Evolutionary conservation across 2,797 vertebrate genomes (phyloP).

Genomic region (Pachyuromys duprasi): DNA sequence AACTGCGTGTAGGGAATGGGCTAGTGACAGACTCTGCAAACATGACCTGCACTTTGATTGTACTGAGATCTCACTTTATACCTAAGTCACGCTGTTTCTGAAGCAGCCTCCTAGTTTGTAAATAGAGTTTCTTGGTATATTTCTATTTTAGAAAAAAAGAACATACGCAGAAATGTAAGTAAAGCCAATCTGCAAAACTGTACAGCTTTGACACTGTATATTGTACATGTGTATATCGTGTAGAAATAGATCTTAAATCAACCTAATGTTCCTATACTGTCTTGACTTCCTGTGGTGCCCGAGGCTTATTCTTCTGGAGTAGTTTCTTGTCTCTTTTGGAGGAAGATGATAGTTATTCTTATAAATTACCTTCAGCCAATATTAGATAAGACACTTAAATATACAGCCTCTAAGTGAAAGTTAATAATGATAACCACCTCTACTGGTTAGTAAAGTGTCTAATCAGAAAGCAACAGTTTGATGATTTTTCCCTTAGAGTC

Average conservation of each 20-base stretch:
- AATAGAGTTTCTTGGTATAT: slow-evolving; percentile 82
- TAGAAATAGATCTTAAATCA: slow-evolving; percentile 84
- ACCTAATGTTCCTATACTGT: slow-evolving; percentile 76
- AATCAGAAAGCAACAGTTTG: slow-evolving; percentile 63
- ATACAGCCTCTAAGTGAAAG: slow-evolving; percentile 51
- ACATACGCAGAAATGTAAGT: slow-evolving; percentile 84
- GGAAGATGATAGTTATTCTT: slow-evolving; percentile 57
- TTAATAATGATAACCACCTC: slow-evolving; percentile 55
- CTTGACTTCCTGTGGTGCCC: slow-evolving; percentile 66
- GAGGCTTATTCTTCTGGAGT: slow-evolving; percentile 63
- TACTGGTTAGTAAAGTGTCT: slow-evolving; percentile 50
- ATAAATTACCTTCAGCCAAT: slow-evolving; percentile 67
- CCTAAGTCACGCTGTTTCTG: slow-evolving; percentile 83
- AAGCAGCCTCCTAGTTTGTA: slow-evolving; percentile 86
- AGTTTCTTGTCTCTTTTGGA: slow-evolving; percentile 61
- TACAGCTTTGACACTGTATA: slow-evolving; percentile 82
- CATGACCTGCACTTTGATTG: slow-evolving; percentile 84
- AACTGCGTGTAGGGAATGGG: slow-evolving; percentile 75
- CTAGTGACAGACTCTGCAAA: slow-evolving; percentile 72
- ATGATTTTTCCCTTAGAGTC: background rate
- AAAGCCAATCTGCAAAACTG: slow-evolving; percentile 85
- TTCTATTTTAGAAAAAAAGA: slow-evolving; percentile 85
- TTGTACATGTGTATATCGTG: slow-evolving; percentile 85
- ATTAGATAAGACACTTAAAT: slow-evolving; percentile 55
- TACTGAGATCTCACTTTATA: slow-evolving; percentile 88